Conservation (phyloP, 2,113 vertebrate genomes). For the Gulo gulo region DNA sequence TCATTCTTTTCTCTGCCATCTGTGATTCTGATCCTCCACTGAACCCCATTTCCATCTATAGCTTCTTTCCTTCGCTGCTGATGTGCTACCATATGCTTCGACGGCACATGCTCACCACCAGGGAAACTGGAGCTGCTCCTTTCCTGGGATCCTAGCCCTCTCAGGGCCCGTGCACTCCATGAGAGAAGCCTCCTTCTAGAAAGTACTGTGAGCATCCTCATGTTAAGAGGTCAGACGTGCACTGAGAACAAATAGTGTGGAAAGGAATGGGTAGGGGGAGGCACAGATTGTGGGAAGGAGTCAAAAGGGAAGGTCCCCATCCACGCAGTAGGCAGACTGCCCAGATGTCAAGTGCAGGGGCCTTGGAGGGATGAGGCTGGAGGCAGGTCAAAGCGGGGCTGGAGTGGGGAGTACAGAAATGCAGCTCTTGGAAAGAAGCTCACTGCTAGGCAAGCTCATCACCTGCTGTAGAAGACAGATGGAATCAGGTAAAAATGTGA, state of each 20-base stretch:
- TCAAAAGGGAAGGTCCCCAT: background rate
- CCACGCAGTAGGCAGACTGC: background rate
- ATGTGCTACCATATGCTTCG: background rate
- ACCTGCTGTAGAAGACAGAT: background rate
- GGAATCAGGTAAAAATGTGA: background rate
- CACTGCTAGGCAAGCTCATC: background rate
- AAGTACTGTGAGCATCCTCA: background rate
- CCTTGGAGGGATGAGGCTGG: background rate
- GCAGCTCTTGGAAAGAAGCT: background rate
- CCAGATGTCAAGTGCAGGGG: background rate
- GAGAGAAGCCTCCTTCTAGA: background rate
- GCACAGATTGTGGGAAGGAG: background rate
- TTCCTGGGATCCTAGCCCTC: background rate
- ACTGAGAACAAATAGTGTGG: background rate
- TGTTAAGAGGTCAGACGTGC: rapidly evolving
- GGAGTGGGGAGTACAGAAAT: background rate
- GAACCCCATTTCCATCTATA: background rate
- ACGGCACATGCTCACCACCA: rapidly evolving
- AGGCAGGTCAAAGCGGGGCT: background rate
- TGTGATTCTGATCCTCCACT: background rate
- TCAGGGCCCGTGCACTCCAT: background rate
- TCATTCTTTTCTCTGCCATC: background rate
- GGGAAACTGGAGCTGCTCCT: background rate
- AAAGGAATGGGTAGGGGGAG: no score
- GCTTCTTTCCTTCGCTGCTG: background rate